Evolutionary conservation across 2,797 vertebrate genomes (phyloP).

Genomic region (Urocyon cinereoargenteus): DNA sequence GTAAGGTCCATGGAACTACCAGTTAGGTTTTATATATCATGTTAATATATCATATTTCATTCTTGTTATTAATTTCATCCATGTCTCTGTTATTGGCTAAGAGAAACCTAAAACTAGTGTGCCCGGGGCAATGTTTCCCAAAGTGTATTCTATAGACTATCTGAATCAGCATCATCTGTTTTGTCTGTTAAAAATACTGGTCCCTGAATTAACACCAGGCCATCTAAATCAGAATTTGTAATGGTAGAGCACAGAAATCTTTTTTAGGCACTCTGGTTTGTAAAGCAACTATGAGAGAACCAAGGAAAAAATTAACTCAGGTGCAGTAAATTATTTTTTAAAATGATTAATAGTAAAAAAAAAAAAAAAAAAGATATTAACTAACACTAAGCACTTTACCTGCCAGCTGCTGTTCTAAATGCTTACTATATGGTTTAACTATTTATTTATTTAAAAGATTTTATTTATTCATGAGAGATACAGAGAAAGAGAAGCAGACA

Average conservation of each 20-base stretch:
- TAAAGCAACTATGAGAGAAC: neutral
- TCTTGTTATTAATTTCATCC: slow-evolving; percentile 13
- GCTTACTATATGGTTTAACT: neutral
- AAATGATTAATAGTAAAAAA: neutral
- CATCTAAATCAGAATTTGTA: neutral
- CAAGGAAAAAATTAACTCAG: slow-evolving; percentile 30
- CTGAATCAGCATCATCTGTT: neutral
- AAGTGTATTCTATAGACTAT: neutral
- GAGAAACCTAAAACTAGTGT: neutral
- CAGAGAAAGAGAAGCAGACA: too few species aligned
- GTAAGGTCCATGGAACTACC: neutral
- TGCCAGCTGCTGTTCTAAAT: neutral
- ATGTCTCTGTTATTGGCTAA: neutral
- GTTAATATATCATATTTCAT: neutral
- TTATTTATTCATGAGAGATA: too few species aligned
- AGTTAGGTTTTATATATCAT: neutral
- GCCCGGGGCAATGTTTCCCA: neutral
- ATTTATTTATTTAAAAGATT: neutral
- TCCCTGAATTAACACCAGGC: neutral
- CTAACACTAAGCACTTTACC: neutral
- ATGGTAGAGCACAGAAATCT: neutral
- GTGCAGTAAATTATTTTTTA: neutral
- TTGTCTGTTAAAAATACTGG: neutral
- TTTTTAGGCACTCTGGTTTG: neutral
- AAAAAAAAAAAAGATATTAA: neutral